Evolutionary conservation across 2,113 vertebrate species (phyloP).

Genomic region (Daphoenositta chrysoptera): DNA sequence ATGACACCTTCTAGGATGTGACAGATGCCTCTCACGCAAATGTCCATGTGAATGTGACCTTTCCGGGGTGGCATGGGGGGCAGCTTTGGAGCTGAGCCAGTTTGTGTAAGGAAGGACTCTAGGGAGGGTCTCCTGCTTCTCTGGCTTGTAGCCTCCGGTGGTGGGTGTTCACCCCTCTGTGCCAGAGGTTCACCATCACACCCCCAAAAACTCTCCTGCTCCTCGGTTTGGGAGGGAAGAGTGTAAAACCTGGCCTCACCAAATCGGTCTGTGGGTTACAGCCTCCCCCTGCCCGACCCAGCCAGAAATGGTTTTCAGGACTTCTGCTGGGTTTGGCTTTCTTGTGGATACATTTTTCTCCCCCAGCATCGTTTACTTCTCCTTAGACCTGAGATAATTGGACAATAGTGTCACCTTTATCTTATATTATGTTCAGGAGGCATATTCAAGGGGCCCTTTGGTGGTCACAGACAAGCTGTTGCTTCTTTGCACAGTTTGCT

Average conservation of each 20-base stretch:
- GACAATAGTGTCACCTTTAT: neutral
- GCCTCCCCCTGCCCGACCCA: neutral
- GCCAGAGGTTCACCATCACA: neutral
- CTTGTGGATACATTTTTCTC: neutral
- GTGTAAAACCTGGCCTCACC: neutral
- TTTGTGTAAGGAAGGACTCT: neutral
- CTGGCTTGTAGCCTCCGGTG: neutral
- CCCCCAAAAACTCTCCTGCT: neutral
- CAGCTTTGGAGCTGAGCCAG: neutral
- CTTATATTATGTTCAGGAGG: neutral
- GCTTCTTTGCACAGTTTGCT: neutral
- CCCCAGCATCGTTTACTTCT: neutral
- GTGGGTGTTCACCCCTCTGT: neutral
- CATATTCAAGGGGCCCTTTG: neutral
- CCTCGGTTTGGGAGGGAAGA: neutral
- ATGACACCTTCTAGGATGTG: no score
- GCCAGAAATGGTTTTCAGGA: neutral
- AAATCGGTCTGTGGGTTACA: fast-evolving
- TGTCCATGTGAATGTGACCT: neutral
- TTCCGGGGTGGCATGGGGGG: fast-evolving
- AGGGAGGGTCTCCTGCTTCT: no score
- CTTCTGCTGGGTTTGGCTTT: neutral
- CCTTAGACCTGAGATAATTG: neutral
- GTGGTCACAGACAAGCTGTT: neutral
- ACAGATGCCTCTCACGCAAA: no score